A percentile compares a stretch with the other conserved stretches of the same genome.
Evolutionary conservation across 2,797 vertebrate species (phyloP).

Genomic region (Spondyliosoma cantharus): DNA sequence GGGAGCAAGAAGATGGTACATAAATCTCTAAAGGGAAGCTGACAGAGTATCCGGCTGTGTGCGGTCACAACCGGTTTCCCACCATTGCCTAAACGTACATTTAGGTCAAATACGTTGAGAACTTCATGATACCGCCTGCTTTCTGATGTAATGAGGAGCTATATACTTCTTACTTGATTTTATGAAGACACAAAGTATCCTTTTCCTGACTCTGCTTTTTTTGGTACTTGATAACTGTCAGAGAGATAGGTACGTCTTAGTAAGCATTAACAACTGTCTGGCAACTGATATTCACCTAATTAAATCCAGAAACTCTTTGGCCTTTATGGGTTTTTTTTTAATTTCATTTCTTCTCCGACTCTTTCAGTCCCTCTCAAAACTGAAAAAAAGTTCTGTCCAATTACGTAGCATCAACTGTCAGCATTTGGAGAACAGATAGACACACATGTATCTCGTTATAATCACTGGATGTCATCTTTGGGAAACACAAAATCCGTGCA

Average conservation of each 20-base stretch:
- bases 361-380: constrained; percentile 25
- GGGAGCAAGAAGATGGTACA: constrained; percentile 50
- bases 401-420: constrained; percentile 63
- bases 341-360: constrained; percentile 15
- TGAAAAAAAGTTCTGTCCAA: constrained; percentile 52
- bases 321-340: constrained; percentile 9
- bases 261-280: constrained; percentile 35
- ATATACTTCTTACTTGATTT: constrained; percentile 9
- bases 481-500: constrained; percentile 62
- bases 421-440: constrained; percentile 57
- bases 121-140: background rate
- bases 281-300: constrained; percentile 37
- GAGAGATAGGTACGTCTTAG: background rate
- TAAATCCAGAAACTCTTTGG: constrained; percentile 52
- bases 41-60: constrained; percentile 42
- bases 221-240: constrained; percentile 20
- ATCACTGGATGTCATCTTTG: constrained; percentile 69
- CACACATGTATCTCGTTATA: constrained; percentile 59
- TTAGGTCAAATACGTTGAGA: background rate
- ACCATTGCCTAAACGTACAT: constrained; percentile 15
- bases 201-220: constrained; percentile 13
- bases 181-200: background rate
- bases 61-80: constrained; percentile 32
- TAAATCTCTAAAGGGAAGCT: constrained; percentile 56
- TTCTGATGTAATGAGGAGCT: constrained; percentile 12